phyloP scores from a whole-genome alignment of 2,113 vertebrate genomes.

The Chionis minor region DNA sequence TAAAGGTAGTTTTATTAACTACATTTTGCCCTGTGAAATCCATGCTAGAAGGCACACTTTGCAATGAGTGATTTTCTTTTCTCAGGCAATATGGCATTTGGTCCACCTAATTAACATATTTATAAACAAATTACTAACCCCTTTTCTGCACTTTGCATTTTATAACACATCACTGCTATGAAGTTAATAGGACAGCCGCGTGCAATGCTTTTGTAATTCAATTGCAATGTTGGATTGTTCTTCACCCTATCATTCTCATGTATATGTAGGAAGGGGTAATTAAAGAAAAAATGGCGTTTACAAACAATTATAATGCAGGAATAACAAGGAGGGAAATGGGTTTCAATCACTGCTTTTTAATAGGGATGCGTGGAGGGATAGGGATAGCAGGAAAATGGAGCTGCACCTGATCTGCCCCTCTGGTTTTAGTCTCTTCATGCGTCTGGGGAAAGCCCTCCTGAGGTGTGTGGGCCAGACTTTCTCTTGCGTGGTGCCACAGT shows the following conservation, averaged over 20 bases:
- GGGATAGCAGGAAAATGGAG: neutral
- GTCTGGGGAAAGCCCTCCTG: neutral
- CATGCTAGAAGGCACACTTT: conserved; percentile 55
- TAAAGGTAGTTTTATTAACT: conserved; percentile 76
- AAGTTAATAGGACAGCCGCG: conserved; percentile 55
- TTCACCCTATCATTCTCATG: conserved; percentile 42
- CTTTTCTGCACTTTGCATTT: conserved; percentile 71
- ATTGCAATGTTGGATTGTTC: conserved; percentile 19
- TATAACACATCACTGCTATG: conserved; percentile 53
- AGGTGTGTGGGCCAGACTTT: neutral
- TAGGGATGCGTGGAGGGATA: neutral
- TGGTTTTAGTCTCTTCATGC: neutral
- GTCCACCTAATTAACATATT: conserved; percentile 70
- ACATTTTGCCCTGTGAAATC: conserved; percentile 61
- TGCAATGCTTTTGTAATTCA: conserved; percentile 57
- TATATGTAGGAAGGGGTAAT: conserved; percentile 60
- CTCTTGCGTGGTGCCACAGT: fast-evolving
- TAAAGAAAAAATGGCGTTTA: conserved; percentile 65
- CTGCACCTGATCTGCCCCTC: neutral
- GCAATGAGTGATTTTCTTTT: conserved; percentile 35
- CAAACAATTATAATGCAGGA: conserved; percentile 10
- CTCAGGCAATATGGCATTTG: conserved; percentile 48
- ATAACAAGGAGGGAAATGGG: conserved; percentile 8
- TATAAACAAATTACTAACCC: conserved; percentile 71
- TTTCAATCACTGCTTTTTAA: conserved; percentile 19